These are phyloP conservation scores for Cynodonichthys magdalenae DNA, from an alignment of 2,797 vertebrate species.

Conservation along the genomic window DNA sequence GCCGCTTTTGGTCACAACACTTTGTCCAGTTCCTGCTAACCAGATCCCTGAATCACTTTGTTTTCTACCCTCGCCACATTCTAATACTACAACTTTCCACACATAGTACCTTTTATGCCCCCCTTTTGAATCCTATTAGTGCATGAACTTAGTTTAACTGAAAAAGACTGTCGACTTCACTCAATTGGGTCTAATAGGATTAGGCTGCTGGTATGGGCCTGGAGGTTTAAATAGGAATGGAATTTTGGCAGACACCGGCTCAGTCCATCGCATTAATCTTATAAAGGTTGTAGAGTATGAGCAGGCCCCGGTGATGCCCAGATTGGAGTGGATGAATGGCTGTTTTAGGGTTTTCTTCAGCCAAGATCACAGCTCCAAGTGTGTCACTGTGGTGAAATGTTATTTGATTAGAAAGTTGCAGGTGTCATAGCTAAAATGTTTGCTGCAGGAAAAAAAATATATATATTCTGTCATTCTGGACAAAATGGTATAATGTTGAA, in stretches of 20 bases:
- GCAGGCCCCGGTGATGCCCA: constrained; percentile 57
- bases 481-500: too few species aligned
- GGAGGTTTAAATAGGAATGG: constrained; percentile 88
- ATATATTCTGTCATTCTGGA: too few species aligned
- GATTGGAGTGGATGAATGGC: constrained; percentile 42
- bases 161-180: constrained; percentile 90
- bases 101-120: constrained; percentile 66
- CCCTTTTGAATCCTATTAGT: constrained; percentile 90
- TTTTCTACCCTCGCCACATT: constrained; percentile 50
- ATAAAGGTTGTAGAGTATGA: constrained; percentile 83
- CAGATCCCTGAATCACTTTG: constrained; percentile 45
- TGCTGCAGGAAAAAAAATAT: background rate
- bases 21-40: constrained; percentile 46
- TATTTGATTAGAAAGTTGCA: background rate
- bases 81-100: constrained; percentile 71
- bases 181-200: constrained; percentile 97
- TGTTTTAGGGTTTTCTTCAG: constrained; percentile 37
- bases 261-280: constrained; percentile 86
- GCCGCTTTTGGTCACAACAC: constrained; percentile 40
- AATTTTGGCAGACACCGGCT: constrained; percentile 90
- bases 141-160: constrained; percentile 91
- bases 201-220: constrained; percentile 88
- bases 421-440: background rate
- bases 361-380: constrained; percentile 13
- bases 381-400: too few species aligned